Evolutionary conservation across 2,797 vertebrate genomes (phyloP).

Genomic region (Sebastes steindachneri): DNA sequence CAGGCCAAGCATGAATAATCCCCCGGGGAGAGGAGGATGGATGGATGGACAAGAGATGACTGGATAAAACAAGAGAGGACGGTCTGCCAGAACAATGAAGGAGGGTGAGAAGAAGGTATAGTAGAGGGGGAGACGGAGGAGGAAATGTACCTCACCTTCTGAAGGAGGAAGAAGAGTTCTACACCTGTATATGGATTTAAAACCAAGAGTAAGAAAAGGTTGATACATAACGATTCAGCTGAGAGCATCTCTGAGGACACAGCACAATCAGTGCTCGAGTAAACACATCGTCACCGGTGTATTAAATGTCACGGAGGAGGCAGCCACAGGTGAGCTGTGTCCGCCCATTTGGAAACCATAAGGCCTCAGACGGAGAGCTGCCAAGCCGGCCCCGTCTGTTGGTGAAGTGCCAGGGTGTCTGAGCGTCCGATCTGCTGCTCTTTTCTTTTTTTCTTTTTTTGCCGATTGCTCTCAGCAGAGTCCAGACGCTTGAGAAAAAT

Average conservation of each 20-base stretch:
- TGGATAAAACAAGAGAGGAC: constrained; percentile 59
- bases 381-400: constrained; percentile 27
- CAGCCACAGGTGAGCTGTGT: constrained; percentile 46
- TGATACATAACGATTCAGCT: background rate
- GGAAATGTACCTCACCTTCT: background rate
- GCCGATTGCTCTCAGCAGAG: background rate
- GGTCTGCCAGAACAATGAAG: constrained; percentile 42
- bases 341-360: constrained; percentile 30
- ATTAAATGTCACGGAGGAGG: constrained; percentile 8
- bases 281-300: constrained; percentile 15
- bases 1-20: constrained; percentile 65
- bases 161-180: background rate
- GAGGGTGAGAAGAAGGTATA: background rate
- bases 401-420: constrained; percentile 14
- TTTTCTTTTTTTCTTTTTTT: background rate
- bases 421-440: constrained; percentile 37
- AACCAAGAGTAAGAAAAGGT: background rate
- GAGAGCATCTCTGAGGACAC: background rate
- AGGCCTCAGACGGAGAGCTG: constrained; percentile 12
- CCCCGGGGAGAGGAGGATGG: constrained; percentile 41
- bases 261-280: background rate
- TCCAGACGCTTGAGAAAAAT: constrained; percentile 33
- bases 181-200: background rate
- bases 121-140: background rate
- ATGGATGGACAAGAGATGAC: constrained; percentile 60